A percentile compares a stretch with the other conserved stretches of the same genome.
phyloP scores from a whole-genome alignment of 2,113 vertebrate species.

The Pandion haliaetus region DNA sequence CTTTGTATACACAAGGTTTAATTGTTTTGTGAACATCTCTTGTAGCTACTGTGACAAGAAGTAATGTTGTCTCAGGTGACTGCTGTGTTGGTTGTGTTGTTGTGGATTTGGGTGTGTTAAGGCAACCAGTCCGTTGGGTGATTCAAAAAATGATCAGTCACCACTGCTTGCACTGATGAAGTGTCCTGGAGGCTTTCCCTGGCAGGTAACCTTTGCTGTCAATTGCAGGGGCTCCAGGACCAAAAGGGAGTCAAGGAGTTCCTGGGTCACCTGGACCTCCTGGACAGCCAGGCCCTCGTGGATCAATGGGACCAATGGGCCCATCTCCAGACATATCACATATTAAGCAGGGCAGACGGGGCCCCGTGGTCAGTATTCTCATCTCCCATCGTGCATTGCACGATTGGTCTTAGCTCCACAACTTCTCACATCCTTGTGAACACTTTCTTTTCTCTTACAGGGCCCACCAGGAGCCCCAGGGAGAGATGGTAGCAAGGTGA shows the following conservation, averaged over 20 bases:
- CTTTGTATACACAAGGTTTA: not conserved
- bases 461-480: conserved; percentile 89
- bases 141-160: not conserved
- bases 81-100: not conserved
- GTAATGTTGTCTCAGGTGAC: not conserved
- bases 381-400: not conserved
- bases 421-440: not conserved
- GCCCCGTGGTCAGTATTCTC: conserved; percentile 88
- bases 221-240: conserved; percentile 84
- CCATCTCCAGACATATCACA: conserved; percentile 92
- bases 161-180: not conserved
- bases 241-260: conserved; percentile 83
- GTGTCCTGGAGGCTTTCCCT: not conserved
- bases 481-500: conserved; percentile 89
- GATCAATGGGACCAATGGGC: conserved; percentile 94
- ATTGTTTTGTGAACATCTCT: not conserved
- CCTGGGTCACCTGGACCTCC: conserved; percentile 82
- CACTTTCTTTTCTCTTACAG: conserved; percentile 69
- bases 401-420: not conserved
- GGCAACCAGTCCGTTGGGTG: not conserved
- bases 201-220: not conserved
- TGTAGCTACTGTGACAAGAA: not conserved
- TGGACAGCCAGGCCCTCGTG: conserved; percentile 87
- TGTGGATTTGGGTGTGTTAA: not conserved
- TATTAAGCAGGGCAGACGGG: conserved; percentile 91